Evolutionary conservation across 2,797 vertebrate species (phyloP), one percentile per base, ranked within the genome.

Genomic region (Danionella dracula): DNA sequence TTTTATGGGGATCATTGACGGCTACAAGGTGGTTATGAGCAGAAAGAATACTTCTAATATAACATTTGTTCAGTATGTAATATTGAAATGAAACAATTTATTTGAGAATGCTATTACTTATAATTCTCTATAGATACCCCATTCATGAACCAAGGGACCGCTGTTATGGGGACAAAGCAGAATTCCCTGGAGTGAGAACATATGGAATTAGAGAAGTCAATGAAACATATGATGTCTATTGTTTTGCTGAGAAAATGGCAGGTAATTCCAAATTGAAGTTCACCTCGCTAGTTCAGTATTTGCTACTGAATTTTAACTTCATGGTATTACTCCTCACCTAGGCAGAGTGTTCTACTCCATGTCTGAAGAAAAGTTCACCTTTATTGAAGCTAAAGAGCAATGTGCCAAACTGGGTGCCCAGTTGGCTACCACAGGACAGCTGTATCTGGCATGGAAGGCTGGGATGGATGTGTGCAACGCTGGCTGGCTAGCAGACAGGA

Each of bases 181-280:
- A 87, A 60, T 95, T 95, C 60, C 94, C 96, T 3, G 97, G 97
- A 0, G 93, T 99, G 62, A 92, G 97, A 70, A 98, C 95, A n/a
- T 98, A 99, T 0, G 97, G 97, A 8, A 79, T 98, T 71, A 90
- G 95, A 12, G 94, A 98, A 7, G 85, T 87, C 74, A 93, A 96
- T 2, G 96, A 99, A 85, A 98, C 95, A 13, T 99, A 97, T 0
- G 97, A 99, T 1, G 96, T 97, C 55, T 99, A 98, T 84, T 99
- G 97, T 73, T 99, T 96, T 41, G 93, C 93, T n/a, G 91, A 97
- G 74, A 93, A 96, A 77, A 92, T 97, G 88, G 80, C 92, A 88
- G 97, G 96, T 99, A 88, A 15, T 46, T 51, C 8, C 7, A 41
- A 41, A 20, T 11, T n/a, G 12, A 40, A 35, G 9, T 51, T 8